Conservation (phyloP, 2,113 vertebrate species). For the Notothenia coriiceps region DNA sequence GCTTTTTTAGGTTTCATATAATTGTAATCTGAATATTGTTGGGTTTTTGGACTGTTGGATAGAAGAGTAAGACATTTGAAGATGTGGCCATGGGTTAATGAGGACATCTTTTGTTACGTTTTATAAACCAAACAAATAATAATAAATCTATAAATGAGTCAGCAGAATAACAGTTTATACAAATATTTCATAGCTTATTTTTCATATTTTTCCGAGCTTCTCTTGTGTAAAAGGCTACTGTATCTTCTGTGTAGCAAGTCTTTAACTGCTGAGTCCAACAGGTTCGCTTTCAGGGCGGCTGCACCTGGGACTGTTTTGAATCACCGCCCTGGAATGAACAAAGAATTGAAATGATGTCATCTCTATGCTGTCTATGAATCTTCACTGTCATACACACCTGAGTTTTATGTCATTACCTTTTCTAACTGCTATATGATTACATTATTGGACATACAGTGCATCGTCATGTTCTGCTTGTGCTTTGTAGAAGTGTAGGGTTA, state of each 20-base stretch:
- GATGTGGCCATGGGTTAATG: too few species aligned
- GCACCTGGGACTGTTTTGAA: slow-evolving; percentile 65
- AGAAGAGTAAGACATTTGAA: too few species aligned
- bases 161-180: background rate
- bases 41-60: too few species aligned
- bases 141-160: too few species aligned
- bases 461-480: background rate
- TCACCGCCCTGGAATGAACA: slow-evolving; percentile 60
- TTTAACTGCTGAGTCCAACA: background rate
- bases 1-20: too few species aligned
- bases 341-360: slow-evolving; percentile 73
- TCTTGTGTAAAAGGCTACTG: background rate
- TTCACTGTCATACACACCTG: slow-evolving; percentile 21
- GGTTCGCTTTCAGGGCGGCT: slow-evolving; percentile 25
- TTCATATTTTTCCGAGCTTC: background rate
- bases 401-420: slow-evolving; percentile 1
- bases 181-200: background rate
- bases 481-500: slow-evolving; percentile 18
- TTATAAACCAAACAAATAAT: background rate
- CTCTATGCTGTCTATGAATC: slow-evolving; percentile 22
- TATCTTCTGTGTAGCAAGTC: background rate
- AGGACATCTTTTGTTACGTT: background rate
- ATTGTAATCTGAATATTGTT: too few species aligned
- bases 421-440: background rate
- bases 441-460: background rate